These are phyloP conservation scores for Drosophila repletoides DNA, from an alignment of 1,140 invertebrate genomes.

Conservation along the genomic window DNA sequence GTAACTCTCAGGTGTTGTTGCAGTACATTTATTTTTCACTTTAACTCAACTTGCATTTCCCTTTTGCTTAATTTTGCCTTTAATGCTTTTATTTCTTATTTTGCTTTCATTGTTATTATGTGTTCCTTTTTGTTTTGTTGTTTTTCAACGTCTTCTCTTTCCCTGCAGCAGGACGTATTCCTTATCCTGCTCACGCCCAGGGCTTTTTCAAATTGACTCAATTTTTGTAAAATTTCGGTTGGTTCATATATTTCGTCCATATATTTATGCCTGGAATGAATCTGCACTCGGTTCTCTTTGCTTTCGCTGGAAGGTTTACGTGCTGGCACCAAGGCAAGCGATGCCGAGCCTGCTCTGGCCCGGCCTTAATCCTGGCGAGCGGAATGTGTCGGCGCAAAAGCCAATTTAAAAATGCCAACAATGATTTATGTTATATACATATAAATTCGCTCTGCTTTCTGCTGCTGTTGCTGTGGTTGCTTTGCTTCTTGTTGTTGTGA, in stretches of 20 bases:
- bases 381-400: slow-evolving; percentile 71
- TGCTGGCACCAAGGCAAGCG: not conserved
- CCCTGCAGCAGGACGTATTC: slow-evolving; percentile 21
- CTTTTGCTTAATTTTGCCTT: slow-evolving; percentile 8
- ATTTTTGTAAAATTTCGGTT: slow-evolving; percentile 79
- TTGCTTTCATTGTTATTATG: slow-evolving; percentile 40
- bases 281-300: slow-evolving; percentile 21
- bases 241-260: too few species aligned
- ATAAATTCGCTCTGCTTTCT: not conserved
- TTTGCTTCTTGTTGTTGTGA: not conserved
- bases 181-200: slow-evolving; percentile 27
- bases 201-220: slow-evolving; percentile 77
- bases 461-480: not conserved
- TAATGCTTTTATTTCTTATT: slow-evolving; percentile 21
- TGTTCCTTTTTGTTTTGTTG: slow-evolving; percentile 15
- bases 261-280: slow-evolving; percentile 38
- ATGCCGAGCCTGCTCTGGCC: slow-evolving; percentile 13
- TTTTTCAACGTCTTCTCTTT: not conserved
- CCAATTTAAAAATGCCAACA: slow-evolving; percentile 80
- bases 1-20: slow-evolving; percentile 19
- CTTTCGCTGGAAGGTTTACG: slow-evolving; percentile 31
- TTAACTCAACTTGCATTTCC: slow-evolving; percentile 37
- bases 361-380: slow-evolving; percentile 58
- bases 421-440: slow-evolving; percentile 64
- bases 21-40: slow-evolving; percentile 42